Evolutionary conservation across 2,113 vertebrate genomes (phyloP).

Genomic region (Nothocercus julius): DNA sequence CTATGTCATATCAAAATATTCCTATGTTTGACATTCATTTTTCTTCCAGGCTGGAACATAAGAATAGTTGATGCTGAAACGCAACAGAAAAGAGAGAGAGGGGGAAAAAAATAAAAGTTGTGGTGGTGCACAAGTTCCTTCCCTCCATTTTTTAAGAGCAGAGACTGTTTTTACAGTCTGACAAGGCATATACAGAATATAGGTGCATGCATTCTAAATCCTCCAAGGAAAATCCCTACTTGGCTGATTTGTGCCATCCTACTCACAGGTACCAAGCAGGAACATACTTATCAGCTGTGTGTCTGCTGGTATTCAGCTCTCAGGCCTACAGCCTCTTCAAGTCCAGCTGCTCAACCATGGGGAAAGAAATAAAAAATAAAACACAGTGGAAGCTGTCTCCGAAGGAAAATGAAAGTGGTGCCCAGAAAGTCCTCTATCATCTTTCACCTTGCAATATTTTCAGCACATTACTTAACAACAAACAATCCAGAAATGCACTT

Average conservation of each 20-base stretch:
- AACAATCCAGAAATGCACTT: conserved; percentile 17
- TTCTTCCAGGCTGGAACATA: background rate
- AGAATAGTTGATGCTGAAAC: background rate
- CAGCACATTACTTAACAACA: background rate
- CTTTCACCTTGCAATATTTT: background rate
- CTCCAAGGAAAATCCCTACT: background rate
- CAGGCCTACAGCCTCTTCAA: background rate
- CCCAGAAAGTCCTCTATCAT: background rate
- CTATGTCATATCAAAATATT: background rate
- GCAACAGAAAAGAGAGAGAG: background rate
- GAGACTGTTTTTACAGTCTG: background rate
- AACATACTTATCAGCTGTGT: background rate
- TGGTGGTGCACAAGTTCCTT: background rate
- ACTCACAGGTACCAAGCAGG: background rate
- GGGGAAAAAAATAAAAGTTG: background rate
- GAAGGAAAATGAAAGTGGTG: background rate
- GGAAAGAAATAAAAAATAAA: background rate
- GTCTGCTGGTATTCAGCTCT: background rate
- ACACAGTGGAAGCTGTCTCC: background rate
- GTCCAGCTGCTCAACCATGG: background rate
- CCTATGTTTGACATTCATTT: background rate
- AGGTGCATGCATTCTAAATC: background rate
- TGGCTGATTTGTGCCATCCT: background rate
- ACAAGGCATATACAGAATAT: background rate
- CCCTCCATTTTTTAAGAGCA: background rate